phyloP scores from a whole-genome alignment of 2,888 invertebrate genomes.

The Brachyptera risi region DNA sequence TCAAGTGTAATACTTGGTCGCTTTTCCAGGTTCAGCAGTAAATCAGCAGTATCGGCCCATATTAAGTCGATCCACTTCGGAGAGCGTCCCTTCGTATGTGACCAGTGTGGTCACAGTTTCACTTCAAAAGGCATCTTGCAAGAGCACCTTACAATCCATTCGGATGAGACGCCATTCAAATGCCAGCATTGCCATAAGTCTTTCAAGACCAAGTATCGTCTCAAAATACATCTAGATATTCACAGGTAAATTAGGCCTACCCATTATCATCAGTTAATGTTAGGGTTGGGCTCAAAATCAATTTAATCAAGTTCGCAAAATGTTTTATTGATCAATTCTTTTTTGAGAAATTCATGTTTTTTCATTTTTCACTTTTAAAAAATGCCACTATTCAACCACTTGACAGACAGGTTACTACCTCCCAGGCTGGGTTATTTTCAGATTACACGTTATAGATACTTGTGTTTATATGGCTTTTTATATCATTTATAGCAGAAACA shows the following conservation, averaged over 20 bases:
- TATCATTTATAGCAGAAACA: no score
- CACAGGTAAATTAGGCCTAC: conserved; percentile 44
- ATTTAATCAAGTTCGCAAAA: no score
- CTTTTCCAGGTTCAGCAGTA: conserved; percentile 49
- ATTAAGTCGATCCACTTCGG: conserved; percentile 54
- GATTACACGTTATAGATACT: no score
- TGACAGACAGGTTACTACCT: no score
- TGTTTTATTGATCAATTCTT: no score
- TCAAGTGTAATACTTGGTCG: not conserved
- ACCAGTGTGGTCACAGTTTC: conserved; percentile 55
- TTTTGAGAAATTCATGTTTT: no score
- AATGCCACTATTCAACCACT: no score
- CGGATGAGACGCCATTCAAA: conserved; percentile 52
- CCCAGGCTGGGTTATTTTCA: no score
- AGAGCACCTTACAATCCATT: conserved; percentile 55
- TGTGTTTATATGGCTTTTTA: no score
- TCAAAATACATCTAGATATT: conserved; percentile 55
- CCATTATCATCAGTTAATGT: no score
- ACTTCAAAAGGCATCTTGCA: conserved; percentile 54
- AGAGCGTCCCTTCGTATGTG: conserved; percentile 55
- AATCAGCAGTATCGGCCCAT: conserved; percentile 52
- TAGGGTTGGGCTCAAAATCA: no score
- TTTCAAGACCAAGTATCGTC: conserved; percentile 54
- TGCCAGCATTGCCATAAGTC: conserved; percentile 52
- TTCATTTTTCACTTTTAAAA: no score